Conservation (phyloP, 1,140 invertebrate genomes). For the Drosophila ercepeae region DNA sequence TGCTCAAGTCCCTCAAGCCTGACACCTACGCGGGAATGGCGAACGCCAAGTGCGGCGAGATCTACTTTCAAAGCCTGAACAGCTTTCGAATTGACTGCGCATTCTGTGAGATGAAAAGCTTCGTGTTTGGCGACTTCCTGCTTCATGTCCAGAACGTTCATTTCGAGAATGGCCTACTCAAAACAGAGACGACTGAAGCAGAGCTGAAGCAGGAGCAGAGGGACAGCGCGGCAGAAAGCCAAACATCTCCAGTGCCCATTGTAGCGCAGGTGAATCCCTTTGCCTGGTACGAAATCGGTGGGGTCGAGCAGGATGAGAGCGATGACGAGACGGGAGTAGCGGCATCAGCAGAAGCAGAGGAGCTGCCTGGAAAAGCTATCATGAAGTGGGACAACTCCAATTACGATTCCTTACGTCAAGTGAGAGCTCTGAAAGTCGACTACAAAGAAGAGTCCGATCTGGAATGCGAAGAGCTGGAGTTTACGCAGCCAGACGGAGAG, state of each 20-base stretch:
- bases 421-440: conserved; percentile 45
- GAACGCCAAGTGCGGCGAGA: conserved; percentile 77
- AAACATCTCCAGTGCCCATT: conserved; percentile 7
- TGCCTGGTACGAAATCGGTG: conserved; percentile 53
- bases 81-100: conserved; percentile 71
- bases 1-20: conserved; percentile 64
- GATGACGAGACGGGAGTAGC: conserved; percentile 13
- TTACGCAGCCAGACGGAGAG: conserved; percentile 17
- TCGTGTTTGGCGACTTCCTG: conserved; percentile 69
- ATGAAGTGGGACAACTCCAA: conserved; percentile 52
- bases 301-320: conserved; percentile 29
- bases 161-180: conserved; percentile 65
- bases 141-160: conserved; percentile 70
- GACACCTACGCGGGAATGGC: conserved; percentile 64
- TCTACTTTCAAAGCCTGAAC: conserved; percentile 68
- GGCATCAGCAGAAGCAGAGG: conserved; percentile 4
- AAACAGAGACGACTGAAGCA: conserved; percentile 34
- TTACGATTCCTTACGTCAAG: conserved; percentile 34
- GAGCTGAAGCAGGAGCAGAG: conserved; percentile 43
- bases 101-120: conserved; percentile 73
- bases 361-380: conserved; percentile 26
- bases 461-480: conserved; percentile 7
- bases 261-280: conserved; percentile 49
- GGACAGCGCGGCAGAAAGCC: background rate
- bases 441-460: conserved; percentile 57